These are phyloP conservation scores for Urophycis tenuis DNA, from an alignment of 2,797 vertebrate genomes.

Conservation along the genomic window DNA sequence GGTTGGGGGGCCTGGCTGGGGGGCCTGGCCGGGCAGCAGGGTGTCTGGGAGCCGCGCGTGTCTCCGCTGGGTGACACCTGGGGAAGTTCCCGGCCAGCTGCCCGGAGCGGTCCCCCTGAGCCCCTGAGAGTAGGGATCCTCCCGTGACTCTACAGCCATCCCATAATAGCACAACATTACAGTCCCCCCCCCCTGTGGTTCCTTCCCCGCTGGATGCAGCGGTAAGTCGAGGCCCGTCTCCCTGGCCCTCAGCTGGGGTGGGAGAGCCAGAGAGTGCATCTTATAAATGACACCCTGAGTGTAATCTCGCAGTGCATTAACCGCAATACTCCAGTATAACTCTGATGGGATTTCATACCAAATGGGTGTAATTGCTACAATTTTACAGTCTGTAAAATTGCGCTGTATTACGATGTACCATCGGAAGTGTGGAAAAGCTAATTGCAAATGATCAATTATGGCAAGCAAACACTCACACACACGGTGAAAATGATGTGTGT, in stretches of 20 bases:
- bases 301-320: neutral
- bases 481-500: neutral
- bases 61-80: neutral
- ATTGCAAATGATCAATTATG: constrained; percentile 1
- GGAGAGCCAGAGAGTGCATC: neutral
- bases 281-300: neutral
- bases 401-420: neutral
- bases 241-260: neutral
- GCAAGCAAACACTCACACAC: neutral
- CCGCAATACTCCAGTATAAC: neutral
- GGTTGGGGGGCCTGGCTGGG: too few relatives aligned
- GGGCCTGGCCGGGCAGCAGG: too few relatives aligned
- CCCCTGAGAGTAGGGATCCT: neutral
- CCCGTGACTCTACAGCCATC: neutral
- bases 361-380: neutral
- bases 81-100: neutral
- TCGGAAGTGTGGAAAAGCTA: neutral
- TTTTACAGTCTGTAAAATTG: constrained; percentile 3
- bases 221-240: neutral
- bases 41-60: neutral
- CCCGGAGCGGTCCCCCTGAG: neutral
- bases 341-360: neutral
- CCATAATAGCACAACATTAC: neutral
- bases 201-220: neutral
- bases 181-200: neutral